Conservation (phyloP, 2,888 invertebrate genomes). For the Temnothorax ravouxi region DNA sequence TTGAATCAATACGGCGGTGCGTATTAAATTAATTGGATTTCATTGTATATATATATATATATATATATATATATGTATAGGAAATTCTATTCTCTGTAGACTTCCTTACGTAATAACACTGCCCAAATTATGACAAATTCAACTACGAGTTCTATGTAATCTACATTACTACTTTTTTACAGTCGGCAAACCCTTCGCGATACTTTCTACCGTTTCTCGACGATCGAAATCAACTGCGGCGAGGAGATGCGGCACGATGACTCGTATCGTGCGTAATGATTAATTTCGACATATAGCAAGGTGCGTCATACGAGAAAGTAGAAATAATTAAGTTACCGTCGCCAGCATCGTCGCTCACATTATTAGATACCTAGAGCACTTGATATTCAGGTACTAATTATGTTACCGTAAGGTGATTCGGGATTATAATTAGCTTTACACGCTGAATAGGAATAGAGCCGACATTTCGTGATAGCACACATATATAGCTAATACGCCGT, state of each 20-base stretch:
- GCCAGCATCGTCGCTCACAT: conserved; percentile 33
- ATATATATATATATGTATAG: not conserved
- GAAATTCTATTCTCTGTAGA: conserved; percentile 24
- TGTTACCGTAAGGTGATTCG: conserved; percentile 59
- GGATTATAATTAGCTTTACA: conserved; percentile 50
- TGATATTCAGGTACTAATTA: conserved; percentile 74
- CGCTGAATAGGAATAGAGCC: conserved; percentile 62
- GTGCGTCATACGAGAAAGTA: conserved; percentile 39
- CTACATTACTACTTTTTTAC: conserved; percentile 40
- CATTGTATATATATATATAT: not conserved
- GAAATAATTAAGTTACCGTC: conserved; percentile 43
- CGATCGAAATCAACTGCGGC: conserved; percentile 1
- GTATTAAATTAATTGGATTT: conserved; percentile 17
- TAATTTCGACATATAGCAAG: conserved; percentile 31
- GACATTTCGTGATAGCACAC: not conserved
- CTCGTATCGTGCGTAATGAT: conserved; percentile 17
- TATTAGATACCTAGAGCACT: conserved; percentile 66
- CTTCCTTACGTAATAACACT: conserved; percentile 12
- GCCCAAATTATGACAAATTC: conserved; percentile 30
- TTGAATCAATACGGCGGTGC: conserved; percentile 17
- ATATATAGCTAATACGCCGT: not conserved
- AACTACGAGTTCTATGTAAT: conserved; percentile 35
- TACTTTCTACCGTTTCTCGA: conserved; percentile 39
- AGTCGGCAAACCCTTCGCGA: conserved; percentile 16
- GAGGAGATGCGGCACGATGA: not conserved